Percentiles rank a stretch among this genome's conserved stretches.
Evolutionary conservation across 2,888 invertebrate species (phyloP).

Genomic region (Synanthedon formicaeformis): DNA sequence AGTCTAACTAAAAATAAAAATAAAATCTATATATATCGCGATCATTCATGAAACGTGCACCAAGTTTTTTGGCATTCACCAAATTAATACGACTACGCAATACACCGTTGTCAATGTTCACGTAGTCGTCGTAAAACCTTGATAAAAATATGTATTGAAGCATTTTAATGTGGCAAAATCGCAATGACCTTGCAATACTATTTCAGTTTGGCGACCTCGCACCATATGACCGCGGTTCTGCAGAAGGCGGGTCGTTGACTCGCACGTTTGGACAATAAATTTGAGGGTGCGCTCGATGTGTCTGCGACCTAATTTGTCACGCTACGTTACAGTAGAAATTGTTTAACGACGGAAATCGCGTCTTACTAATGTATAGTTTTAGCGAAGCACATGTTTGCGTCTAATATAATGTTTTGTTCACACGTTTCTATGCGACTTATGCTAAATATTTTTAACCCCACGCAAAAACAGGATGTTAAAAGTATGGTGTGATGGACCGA

Average conservation of each 20-base stretch:
- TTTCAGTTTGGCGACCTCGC: conserved; percentile 48
- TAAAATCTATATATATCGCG: too few relatives aligned
- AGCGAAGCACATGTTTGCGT: too few relatives aligned
- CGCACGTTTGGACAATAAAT: conserved; percentile 38
- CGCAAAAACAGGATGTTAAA: too few relatives aligned
- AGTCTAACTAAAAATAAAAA: too few relatives aligned
- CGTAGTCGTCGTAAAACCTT: background rate
- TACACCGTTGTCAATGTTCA: background rate
- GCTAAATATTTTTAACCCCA: too few relatives aligned
- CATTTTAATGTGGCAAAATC: background rate
- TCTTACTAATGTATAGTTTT: background rate
- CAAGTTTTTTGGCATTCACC: background rate
- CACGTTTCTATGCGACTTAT: too few relatives aligned
- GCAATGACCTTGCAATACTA: conserved; percentile 46
- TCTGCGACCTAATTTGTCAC: conserved; percentile 42
- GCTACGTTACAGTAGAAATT: background rate
- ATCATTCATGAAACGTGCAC: too few relatives aligned
- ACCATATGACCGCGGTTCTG: conserved; percentile 46
- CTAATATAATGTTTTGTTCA: too few relatives aligned
- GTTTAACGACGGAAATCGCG: background rate
- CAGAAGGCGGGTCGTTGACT: conserved; percentile 45
- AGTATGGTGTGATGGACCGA: too few relatives aligned
- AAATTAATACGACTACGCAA: conserved; percentile 9
- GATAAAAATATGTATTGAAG: conserved; percentile 2
- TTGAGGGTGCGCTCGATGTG: conserved; percentile 21